Base-by-base conservation (phyloP, 2,888 invertebrate species). In the Eupsilia transversa region DNA sequence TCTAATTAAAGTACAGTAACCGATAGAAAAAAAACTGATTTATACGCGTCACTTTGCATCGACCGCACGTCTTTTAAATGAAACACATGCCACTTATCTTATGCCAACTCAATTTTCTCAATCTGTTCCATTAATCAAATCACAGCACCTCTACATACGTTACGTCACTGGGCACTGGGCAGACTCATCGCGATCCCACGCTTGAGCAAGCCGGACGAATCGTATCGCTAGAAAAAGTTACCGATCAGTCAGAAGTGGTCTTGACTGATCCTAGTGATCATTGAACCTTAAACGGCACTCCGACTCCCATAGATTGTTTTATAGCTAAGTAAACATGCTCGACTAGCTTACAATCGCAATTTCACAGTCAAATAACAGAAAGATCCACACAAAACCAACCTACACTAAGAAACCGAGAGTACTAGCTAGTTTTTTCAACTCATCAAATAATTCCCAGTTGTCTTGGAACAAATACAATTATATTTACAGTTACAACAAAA, bases 81-180 rank as follows among this genome's bases (percentile, higher is more conserved):
- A 91, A 90, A 90, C 89, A 91, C 88, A 88, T 86, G 88, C 90
- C 89, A 91, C 91, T 93, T 90, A 92, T 93, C 91, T 90, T 87
- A 86, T 90, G 91, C 92, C 91, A 90, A 91, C 91, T 91, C 90
- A 92, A 92, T 93, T 93, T 93, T 91, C 88, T 90, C 92, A 94
- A 95, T 94, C 94, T 90, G 89, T 92, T 94, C 92, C 93, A 94
- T 94, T 94, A 93, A 94, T 95, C 95, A 93, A 92, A 92, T 91
- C 89, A 89, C 86, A 87, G 87, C 87, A 88, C 86, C 87, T 89
- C 80, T 84, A 83, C 85, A 84, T 85, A 78, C 84, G 87, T 91
- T 91, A 90, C 91, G 89, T 91, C 91, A 92, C 85, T 89, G 82
- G 84, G 80, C 80, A 78, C 85, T 88, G 81, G 83, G 82, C 80